phyloP scores from a whole-genome alignment of 2,113 vertebrate genomes.

The Crotalus helleri region DNA sequence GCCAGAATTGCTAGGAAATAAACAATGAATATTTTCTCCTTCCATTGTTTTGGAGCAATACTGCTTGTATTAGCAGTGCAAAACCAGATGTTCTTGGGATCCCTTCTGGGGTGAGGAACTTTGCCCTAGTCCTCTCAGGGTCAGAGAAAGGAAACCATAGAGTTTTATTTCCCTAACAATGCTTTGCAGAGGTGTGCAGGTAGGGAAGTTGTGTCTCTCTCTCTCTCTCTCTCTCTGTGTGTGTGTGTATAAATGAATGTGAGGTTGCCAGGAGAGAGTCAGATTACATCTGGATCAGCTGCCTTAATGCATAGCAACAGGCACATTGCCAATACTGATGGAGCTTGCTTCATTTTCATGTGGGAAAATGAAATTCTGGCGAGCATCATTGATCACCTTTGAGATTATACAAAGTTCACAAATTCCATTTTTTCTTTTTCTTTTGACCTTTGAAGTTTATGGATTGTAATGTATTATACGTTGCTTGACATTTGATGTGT shows the following conservation, averaged over 20 bases:
- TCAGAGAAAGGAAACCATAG: not conserved
- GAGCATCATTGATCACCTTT: not conserved
- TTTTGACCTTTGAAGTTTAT: not conserved
- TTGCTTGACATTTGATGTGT: not conserved
- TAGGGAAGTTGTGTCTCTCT: not conserved
- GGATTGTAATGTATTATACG: constrained; percentile 8
- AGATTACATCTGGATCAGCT: constrained; percentile 45
- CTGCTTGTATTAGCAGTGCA: not conserved
- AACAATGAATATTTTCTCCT: not conserved
- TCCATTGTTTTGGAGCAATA: not conserved
- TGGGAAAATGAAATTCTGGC: not conserved
- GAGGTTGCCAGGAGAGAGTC: not conserved
- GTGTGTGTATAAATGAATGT: not conserved
- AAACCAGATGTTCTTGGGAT: not conserved
- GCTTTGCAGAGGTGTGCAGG: not conserved
- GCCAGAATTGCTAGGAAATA: not conserved
- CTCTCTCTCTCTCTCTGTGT: too few species aligned
- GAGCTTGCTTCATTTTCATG: not conserved
- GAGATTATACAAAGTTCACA: constrained; percentile 3
- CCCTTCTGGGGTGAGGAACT: not conserved
- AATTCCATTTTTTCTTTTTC: not conserved
- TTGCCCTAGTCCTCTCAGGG: not conserved
- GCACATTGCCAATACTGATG: not conserved
- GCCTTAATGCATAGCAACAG: not conserved
- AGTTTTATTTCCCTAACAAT: not conserved